phyloP scores from a whole-genome alignment of 2,888 invertebrate species.

The Ophion slaviceki region DNA sequence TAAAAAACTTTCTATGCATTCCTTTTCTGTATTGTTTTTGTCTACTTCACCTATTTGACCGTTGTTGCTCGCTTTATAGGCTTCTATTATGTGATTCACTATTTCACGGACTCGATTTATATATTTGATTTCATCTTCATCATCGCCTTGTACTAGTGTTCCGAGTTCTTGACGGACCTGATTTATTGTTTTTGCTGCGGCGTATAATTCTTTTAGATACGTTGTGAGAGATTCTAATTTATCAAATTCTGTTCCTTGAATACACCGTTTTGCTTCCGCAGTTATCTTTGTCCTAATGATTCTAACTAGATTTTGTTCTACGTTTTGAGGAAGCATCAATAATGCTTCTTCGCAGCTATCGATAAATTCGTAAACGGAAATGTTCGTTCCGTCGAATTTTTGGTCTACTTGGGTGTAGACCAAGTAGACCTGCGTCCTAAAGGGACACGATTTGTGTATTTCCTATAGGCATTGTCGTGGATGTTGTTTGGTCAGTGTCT shows the following conservation, averaged over 20 bases:
- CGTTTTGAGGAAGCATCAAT: slow-evolving; percentile 23
- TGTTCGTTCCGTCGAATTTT: slow-evolving; percentile 42
- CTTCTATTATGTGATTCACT: slow-evolving; percentile 24
- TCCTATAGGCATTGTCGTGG: slow-evolving; percentile 20
- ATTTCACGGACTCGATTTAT: slow-evolving; percentile 42
- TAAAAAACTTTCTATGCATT: slow-evolving; percentile 40
- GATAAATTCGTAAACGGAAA: slow-evolving; percentile 40
- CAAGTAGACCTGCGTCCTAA: slow-evolving; percentile 48
- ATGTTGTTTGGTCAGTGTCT: no score
- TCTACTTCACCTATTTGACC: not conserved
- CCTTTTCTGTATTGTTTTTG: not conserved
- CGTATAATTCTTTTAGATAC: no score
- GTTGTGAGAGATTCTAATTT: no score
- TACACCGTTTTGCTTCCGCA: slow-evolving; percentile 20
- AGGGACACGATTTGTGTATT: slow-evolving; percentile 46
- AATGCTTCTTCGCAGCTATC: slow-evolving; percentile 38
- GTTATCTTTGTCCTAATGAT: slow-evolving; percentile 26
- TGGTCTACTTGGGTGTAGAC: slow-evolving; percentile 28
- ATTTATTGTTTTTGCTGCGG: not conserved
- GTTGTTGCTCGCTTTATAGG: not conserved
- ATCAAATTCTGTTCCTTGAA: not conserved
- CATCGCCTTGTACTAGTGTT: slow-evolving; percentile 20
- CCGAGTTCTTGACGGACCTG: slow-evolving; percentile 21
- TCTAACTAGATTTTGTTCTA: slow-evolving; percentile 9
- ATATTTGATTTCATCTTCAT: slow-evolving; percentile 33